Evolutionary conservation across 2,888 invertebrate genomes (phyloP), one percentile per base, ranked within the genome.

Genomic region (Lasioglossum morio): DNA sequence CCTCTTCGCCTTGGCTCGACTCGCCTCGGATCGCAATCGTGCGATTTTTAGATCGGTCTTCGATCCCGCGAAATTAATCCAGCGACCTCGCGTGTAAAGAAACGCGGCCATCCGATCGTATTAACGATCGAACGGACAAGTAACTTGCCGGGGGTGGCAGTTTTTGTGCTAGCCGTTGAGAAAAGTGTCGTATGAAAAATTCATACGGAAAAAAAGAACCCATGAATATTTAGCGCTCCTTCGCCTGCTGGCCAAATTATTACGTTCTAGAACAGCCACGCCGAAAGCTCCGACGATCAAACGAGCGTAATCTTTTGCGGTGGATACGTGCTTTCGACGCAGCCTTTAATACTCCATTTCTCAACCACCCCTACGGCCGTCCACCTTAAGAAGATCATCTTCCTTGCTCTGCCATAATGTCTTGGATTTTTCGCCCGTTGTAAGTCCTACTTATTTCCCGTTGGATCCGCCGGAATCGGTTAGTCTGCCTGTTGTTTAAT

Each of bases 61-160:
- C 53, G 53, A 53, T 34, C 53, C 48, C n/a, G 34, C 12, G 12
- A 76, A 53, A 87, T 87, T 87, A 83, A 86, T 83, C 75, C 70
- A 4, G 30, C 37, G 46, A 53, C 23, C 48, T 60, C 63, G 78
- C 69, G 63, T 48, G 79, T 5, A 60, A 63, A 40, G 66, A 19
- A 23, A 23, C 23, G 27, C 23, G 46, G 66, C 4, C 34, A n/a
- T 30, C 63, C 66, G 74, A 82, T 79, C 69, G 69, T n/a, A 53
- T 72, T 83, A 75, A 48, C 40, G 34, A 66, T 84, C 14, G 77
- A 73, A 48, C 46, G 69, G 34, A 69, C 34, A 40, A 23, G 40
- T 10, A 53, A 37, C 23, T 23, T 1, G 34, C 37, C 37, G 34
- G 23, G 66, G 34, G 66, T 23, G 34, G 19, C 66, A 4, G 69